Conservation (phyloP, 2,797 vertebrate species). For the Takifugu ocellatus region DNA sequence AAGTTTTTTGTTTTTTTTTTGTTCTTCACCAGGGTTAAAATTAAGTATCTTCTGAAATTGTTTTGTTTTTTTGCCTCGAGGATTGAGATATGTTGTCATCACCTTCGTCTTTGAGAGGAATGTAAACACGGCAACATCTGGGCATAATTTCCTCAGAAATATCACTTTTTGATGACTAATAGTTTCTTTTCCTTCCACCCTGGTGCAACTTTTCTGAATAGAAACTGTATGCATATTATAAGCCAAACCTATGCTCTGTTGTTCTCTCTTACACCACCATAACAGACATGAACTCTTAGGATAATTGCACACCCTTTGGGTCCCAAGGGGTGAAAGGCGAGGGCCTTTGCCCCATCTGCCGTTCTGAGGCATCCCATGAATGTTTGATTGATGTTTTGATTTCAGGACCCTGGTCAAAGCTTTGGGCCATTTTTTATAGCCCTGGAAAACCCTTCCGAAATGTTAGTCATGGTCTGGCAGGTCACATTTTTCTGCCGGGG, state of each 20-base stretch:
- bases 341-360: background rate
- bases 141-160: conserved; percentile 33
- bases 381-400: background rate
- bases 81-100: conserved; percentile 34
- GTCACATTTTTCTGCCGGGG: too few relatives aligned
- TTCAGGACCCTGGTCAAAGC: background rate
- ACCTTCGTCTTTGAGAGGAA: conserved; percentile 35
- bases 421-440: background rate
- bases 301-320: too few relatives aligned
- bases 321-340: background rate
- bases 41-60: background rate
- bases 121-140: conserved; percentile 57
- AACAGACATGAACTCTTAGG: too few relatives aligned
- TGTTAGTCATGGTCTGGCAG: too few relatives aligned
- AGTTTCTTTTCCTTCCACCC: too few relatives aligned
- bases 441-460: too few relatives aligned
- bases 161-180: conserved; percentile 19
- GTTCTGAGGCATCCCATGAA: background rate
- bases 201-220: too few relatives aligned
- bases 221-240: too few relatives aligned
- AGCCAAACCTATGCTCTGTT: too few relatives aligned
- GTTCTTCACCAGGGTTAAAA: background rate
- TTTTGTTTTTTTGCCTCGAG: conserved; percentile 15
- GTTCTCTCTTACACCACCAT: too few relatives aligned
- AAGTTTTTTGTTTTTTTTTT: background rate